A percentile compares a stretch with the other conserved stretches of the same genome.
Conservation (phyloP, 2,888 invertebrate genomes). For the Leptodirus hochenwartii region DNA sequence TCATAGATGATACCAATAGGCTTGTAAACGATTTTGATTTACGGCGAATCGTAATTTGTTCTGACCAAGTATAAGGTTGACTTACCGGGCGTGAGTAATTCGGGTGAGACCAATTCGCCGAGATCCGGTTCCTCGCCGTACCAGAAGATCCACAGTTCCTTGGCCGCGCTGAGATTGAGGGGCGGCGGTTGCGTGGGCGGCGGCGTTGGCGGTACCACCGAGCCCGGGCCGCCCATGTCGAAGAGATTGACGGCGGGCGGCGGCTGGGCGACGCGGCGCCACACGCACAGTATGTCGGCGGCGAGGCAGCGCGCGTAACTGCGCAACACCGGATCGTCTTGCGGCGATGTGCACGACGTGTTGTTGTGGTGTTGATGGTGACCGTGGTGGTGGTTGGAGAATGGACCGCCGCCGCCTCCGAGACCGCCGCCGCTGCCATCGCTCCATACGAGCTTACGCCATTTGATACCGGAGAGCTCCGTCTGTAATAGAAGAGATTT, state of each 20-base stretch:
- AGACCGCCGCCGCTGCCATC: conserved; percentile 38
- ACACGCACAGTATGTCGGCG: conserved; percentile 93
- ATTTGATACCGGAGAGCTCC: conserved; percentile 98
- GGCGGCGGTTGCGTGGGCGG: conserved; percentile 43
- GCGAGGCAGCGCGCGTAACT: conserved; percentile 83
- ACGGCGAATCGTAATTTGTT: background rate
- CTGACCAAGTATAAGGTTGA: background rate
- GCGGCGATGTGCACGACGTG: conserved; percentile 29
- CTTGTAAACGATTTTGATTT: no score
- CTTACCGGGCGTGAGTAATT: conserved; percentile 67
- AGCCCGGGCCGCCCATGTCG: conserved; percentile 25
- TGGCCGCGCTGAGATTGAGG: conserved; percentile 69
- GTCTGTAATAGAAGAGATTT: conserved; percentile 70
- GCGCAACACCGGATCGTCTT: conserved; percentile 79
- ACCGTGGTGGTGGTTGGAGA: no score
- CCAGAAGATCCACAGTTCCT: conserved; percentile 99
- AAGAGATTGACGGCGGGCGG: background rate
- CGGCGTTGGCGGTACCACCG: conserved; percentile 23
- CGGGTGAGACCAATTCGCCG: conserved; percentile 63
- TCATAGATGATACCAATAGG: no score
- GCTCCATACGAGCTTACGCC: conserved; percentile 86
- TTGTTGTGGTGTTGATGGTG: no score
- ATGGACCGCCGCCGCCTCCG: conserved; percentile 23
- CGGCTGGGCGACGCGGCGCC: conserved; percentile 64
- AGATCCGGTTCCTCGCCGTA: conserved; percentile 95